Base-by-base conservation (phyloP, 2,113 vertebrate genomes). In the Barnardius zonarius region DNA sequence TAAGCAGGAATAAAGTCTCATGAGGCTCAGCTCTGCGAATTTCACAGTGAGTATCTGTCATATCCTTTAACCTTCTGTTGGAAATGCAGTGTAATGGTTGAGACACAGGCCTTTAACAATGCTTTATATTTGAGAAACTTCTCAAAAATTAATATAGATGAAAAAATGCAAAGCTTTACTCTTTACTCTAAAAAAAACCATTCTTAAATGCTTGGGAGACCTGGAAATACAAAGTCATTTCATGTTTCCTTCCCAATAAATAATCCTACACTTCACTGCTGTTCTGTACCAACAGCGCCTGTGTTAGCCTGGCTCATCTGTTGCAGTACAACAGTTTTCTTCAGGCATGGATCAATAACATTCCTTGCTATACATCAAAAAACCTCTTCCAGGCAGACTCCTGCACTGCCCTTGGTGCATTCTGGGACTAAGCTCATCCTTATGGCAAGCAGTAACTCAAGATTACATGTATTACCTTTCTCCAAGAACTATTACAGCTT, bases 371-470 rank as follows among this genome's bases (percentile, higher is more conserved):
- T 93, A 91, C 86, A 96, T 96, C 93, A 96, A 27, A 91, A 61
- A 72, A 2, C 67, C 74, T 81, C 94, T 54, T 82, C 44, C 76
- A 84, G 94, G 61, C 90, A 91, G 82, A 41, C 73, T 88, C 84
- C 10, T 82, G n/a, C 2, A 30, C 80, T 84, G 83, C 86, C 52
- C 85, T 90, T 19, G 68, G 46, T 93, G 93, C 92, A 90, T 95
- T 90, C 68, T 94, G 92, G 90, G 93, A 24, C 85, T 4, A 35
- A 82, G 91, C 73, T 83, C 87, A 86, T 94, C 92, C 84, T 96
- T 23, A 61, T 77, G 89, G 89, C 84, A 63, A 83, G 91, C 89
- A 96, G 87, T 96, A 95, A 95, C 77, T 96, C 94, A 95, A 49
- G 92, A 88, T 79, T 92, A 92, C 94, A 86, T 1, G 28, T 28